Percentiles rank a stretch among this genome's conserved stretches.
These are phyloP conservation scores for Rhyzopertha dominica DNA, from an alignment of 1,140 invertebrate species.

Conservation along the genomic window DNA sequence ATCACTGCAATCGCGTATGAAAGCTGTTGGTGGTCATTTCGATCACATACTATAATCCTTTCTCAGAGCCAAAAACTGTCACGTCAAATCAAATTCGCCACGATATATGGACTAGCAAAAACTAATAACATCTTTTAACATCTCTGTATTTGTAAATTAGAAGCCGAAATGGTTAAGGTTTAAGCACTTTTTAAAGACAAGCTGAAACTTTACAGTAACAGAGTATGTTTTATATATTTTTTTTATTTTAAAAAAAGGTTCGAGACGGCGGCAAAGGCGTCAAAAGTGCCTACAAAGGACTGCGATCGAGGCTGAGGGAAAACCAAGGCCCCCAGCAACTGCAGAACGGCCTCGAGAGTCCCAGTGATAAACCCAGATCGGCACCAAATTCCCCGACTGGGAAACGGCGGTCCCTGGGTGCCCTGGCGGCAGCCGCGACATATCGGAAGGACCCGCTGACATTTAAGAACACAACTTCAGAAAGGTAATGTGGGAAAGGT, in stretches of 20 bases:
- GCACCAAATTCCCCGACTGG: slow-evolving; percentile 62
- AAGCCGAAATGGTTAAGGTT: too few relatives aligned
- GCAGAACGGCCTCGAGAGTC: slow-evolving; percentile 44
- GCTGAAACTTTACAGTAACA: too few relatives aligned
- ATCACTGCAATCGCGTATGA: too few relatives aligned
- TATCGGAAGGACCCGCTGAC: slow-evolving; percentile 51
- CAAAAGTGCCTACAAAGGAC: slow-evolving; percentile 68
- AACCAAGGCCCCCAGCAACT: slow-evolving; percentile 39
- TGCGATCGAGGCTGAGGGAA: slow-evolving; percentile 59
- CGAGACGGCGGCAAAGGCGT: slow-evolving; percentile 72
- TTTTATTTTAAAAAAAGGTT: slow-evolving; percentile 49
- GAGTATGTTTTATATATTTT: slow-evolving; percentile 6
- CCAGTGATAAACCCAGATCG: slow-evolving; percentile 53
- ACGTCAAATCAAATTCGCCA: too few relatives aligned
- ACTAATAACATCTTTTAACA: too few relatives aligned
- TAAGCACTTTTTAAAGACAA: too few relatives aligned
- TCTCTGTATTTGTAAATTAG: too few relatives aligned
- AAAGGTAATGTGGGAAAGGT: too few relatives aligned
- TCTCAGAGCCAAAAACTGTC: too few relatives aligned
- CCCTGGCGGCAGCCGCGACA: slow-evolving; percentile 46
- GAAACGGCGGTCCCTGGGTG: slow-evolving; percentile 48
- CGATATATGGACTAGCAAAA: too few relatives aligned
- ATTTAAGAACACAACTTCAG: slow-evolving; percentile 45
- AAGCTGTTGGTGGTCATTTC: too few relatives aligned
- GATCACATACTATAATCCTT: too few relatives aligned